Percentiles rank a stretch among this genome's conserved stretches.
Conservation (phyloP, 2,797 vertebrate species). For the Spea hammondii region DNA sequence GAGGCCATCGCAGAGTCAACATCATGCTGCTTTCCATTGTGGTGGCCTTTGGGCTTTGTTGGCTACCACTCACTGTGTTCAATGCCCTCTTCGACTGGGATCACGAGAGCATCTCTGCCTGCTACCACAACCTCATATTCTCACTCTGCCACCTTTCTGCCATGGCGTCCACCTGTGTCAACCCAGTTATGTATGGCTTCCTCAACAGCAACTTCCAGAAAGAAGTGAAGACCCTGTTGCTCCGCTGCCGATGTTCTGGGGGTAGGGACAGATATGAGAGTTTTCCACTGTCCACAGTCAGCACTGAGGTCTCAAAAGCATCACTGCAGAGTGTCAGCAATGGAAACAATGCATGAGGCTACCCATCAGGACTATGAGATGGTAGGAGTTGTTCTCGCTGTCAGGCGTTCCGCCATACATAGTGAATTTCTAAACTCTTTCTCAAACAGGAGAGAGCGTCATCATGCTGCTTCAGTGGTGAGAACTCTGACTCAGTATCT, state of each 20-base stretch:
- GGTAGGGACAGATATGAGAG: slow-evolving; percentile 73
- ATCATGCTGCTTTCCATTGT: slow-evolving; percentile 76
- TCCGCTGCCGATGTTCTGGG: slow-evolving; percentile 75
- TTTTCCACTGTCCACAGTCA: slow-evolving; percentile 80
- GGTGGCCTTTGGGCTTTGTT: slow-evolving; percentile 73
- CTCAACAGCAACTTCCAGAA: slow-evolving; percentile 85
- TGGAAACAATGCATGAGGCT: slow-evolving; percentile 37
- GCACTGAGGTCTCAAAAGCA: slow-evolving; percentile 80
- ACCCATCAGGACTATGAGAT: background rate
- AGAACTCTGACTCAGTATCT: background rate
- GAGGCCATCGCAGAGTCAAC: slow-evolving; percentile 74
- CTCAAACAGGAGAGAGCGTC: background rate
- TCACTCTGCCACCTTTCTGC: slow-evolving; percentile 78
- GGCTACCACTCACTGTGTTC: slow-evolving; percentile 80
- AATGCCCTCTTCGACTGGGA: slow-evolving; percentile 83
- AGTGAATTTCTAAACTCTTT: background rate
- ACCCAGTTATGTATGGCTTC: slow-evolving; percentile 84
- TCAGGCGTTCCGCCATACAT: background rate
- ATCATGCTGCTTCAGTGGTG: slow-evolving; percentile 21
- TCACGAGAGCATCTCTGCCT: slow-evolving; percentile 70
- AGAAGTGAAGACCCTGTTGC: slow-evolving; percentile 73
- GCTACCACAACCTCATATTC: slow-evolving; percentile 77
- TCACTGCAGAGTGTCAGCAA: slow-evolving; percentile 57
- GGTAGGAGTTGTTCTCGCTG: background rate
- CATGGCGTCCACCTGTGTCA: slow-evolving; percentile 81